Evolutionary conservation across 2,797 vertebrate genomes (phyloP).

Genomic region (Sebastes cheni): DNA sequence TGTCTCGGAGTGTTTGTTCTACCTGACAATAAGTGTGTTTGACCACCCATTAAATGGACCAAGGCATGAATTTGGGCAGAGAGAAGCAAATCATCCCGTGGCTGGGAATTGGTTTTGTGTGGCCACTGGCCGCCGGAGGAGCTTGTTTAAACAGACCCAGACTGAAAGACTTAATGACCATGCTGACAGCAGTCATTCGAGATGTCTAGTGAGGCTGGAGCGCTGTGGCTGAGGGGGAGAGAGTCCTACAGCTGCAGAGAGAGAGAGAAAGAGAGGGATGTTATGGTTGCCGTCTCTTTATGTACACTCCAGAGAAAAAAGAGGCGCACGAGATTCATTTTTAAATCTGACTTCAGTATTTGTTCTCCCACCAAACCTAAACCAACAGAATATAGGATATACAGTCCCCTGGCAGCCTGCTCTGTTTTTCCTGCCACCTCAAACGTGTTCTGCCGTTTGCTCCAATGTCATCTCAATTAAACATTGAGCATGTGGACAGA

Average conservation of each 20-base stretch:
- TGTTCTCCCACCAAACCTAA: conserved; percentile 61
- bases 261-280: conserved; percentile 46
- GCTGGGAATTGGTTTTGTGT: conserved; percentile 55
- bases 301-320: conserved; percentile 58
- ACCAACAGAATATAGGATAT: conserved; percentile 60
- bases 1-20: conserved; percentile 54
- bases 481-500: conserved; percentile 39
- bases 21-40: conserved; percentile 58
- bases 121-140: conserved; percentile 60
- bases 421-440: conserved; percentile 71
- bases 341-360: conserved; percentile 56
- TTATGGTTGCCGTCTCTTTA: conserved; percentile 60
- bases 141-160: conserved; percentile 74
- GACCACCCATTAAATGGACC: conserved; percentile 66
- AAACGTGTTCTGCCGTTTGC: conserved; percentile 55
- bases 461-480: conserved; percentile 69
- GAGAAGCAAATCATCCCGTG: conserved; percentile 47
- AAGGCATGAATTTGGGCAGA: conserved; percentile 47
- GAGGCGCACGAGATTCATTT: conserved; percentile 44
- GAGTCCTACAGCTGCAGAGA: conserved; percentile 50
- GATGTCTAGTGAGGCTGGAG: conserved; percentile 67
- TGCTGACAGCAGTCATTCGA: conserved; percentile 76
- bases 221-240: conserved; percentile 51
- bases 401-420: conserved; percentile 41
- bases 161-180: conserved; percentile 72